phyloP scores from a whole-genome alignment of 2,113 vertebrate species.

The Thermophis baileyi region DNA sequence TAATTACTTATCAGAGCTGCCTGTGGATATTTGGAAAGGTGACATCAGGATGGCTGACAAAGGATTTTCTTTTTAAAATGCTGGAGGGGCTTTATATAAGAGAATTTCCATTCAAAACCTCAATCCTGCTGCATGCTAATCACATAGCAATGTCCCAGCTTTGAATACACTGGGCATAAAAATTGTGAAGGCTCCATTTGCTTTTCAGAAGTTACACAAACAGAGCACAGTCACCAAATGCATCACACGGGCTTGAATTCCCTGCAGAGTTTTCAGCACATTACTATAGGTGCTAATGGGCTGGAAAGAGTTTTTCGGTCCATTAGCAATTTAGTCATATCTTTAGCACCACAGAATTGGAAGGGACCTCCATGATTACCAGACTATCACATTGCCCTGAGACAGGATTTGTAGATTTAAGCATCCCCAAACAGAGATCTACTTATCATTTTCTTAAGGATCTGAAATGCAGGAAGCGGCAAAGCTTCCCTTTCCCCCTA shows the following conservation, averaged over 20 bases:
- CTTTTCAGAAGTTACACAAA: background rate
- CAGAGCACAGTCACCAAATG: background rate
- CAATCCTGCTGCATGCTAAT: background rate
- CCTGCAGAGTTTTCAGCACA: constrained; percentile 7
- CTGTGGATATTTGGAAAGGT: background rate
- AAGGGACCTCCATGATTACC: background rate
- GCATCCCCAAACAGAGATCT: background rate
- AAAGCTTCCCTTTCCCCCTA: background rate
- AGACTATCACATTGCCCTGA: background rate
- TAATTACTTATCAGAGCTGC: background rate
- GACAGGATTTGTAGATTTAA: background rate
- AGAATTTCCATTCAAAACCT: background rate
- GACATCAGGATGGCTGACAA: background rate
- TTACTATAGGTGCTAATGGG: constrained; percentile 9
- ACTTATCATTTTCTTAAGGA: background rate
- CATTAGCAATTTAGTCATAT: constrained; percentile 21
- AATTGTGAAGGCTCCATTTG: background rate
- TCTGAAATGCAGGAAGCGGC: background rate
- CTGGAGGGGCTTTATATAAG: background rate
- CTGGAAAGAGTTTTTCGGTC: background rate
- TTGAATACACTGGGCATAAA: background rate
- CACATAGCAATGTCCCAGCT: background rate
- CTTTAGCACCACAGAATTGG: background rate
- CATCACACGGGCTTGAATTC: background rate
- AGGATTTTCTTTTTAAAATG: background rate